Base-by-base conservation (phyloP, 2,113 vertebrate species). In the Smithornis capensis region DNA sequence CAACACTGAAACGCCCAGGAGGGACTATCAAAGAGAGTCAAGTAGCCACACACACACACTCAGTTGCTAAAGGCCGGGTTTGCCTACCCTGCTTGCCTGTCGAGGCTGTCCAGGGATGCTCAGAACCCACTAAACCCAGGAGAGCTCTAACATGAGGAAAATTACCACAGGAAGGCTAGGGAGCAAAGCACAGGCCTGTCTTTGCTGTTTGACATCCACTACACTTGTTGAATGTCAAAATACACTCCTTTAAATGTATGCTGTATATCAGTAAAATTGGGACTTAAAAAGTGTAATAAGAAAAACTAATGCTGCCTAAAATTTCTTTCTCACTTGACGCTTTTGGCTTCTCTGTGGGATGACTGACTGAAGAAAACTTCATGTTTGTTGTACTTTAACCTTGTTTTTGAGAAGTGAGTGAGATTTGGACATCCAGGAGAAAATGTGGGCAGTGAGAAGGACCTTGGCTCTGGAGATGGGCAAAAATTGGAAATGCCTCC, bases 11-110 rank as follows among this genome's bases (percentile, higher is more conserved):
- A 64, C 5, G 28, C 83, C 71, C 74, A 74, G 59, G 75, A 84
- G 90, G 71, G 70, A 44, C 83, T 76, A 64, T 89, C 77, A 93
- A 87, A 89, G 74, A 35, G n/a, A 87, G 42, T 60, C 75, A 67
- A 84, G 92, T 88, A 96, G 64, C 93, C 94, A 90, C 95, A 94
- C 91, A 94, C 91, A 92, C 87, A 64, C 25, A 77, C 79, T 77
- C 29, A 7, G 50, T 77, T 0, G 0, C 24, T 65, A 0, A 0
- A 38, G 59, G 85, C 28, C 0, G 17, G 4, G 14, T 71, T 89
- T 67, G 35, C 55, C 55, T 74, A 11, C 21, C 10, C 44, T 82
- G 40, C 50, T 68, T 1, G 0, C 62, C 15, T 0, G 1, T 24
- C 3, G 8, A 56, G 60, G 10, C 40, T 71, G 28, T 81, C 55